A percentile compares a stretch with the other conserved stretches of the same genome.
These are phyloP conservation scores for Carapus acus DNA, from an alignment of 2,797 vertebrate species.

Conservation along the genomic window DNA sequence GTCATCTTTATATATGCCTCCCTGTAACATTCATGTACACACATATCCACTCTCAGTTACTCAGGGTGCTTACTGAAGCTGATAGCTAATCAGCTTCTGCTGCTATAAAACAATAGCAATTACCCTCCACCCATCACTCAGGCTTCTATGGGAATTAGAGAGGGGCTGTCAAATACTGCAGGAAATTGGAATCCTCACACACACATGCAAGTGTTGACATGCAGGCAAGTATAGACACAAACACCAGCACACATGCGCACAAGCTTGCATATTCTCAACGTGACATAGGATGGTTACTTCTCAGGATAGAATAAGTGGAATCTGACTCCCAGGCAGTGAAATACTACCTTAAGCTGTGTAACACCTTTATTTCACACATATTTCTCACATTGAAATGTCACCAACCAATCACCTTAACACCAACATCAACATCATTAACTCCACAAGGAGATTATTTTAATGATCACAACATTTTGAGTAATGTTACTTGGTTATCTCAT, in stretches of 20 bases:
- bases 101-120: conserved; percentile 58
- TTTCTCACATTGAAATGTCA: no score
- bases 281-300: conserved; percentile 18
- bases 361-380: no score
- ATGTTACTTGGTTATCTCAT: no score
- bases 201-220: conserved; percentile 2
- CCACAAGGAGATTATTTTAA: no score
- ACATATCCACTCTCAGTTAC: conserved; percentile 7
- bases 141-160: conserved; percentile 59
- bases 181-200: conserved; percentile 53
- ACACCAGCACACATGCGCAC: conserved; percentile 4
- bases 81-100: conserved; percentile 60
- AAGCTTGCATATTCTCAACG: background rate
- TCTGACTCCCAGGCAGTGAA: conserved; percentile 25
- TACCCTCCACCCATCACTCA: conserved; percentile 46
- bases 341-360: conserved; percentile 20
- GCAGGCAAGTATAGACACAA: conserved; percentile 6
- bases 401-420: no score
- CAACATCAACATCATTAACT: no score
- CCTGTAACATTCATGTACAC: conserved; percentile 13
- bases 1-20: conserved; percentile 16
- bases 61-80: conserved; percentile 51
- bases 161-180: conserved; percentile 54
- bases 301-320: conserved; percentile 37
- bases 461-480: no score